Conservation (phyloP, 1,140 invertebrate species). For the Camponotus pennsylvanicus region DNA sequence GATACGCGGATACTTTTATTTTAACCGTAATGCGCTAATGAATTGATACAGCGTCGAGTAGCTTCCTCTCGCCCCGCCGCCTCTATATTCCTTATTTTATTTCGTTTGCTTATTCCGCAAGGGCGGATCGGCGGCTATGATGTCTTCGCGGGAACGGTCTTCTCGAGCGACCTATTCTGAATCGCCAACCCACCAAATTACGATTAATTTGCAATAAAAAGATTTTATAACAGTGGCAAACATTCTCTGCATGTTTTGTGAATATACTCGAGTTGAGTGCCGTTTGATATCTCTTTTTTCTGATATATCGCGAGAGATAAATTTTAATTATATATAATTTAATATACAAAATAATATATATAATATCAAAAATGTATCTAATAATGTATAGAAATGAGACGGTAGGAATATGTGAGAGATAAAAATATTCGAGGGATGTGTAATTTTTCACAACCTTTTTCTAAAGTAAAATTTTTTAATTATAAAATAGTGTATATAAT, state of each 20-base stretch:
- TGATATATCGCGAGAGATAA: not conserved
- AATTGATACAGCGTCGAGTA: slow-evolving; percentile 81
- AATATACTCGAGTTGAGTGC: not conserved
- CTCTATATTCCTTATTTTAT: slow-evolving; percentile 30
- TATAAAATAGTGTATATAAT: not conserved
- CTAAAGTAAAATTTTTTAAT: not conserved
- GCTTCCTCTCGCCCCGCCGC: slow-evolving; percentile 47
- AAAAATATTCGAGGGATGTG: not conserved
- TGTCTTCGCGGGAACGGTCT: slow-evolving; percentile 33
- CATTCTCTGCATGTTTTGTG: not conserved
- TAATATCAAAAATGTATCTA: not conserved
- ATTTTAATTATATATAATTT: slow-evolving; percentile 33
- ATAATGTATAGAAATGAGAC: not conserved
- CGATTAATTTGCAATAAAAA: slow-evolving; percentile 33
- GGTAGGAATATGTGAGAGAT: not conserved
- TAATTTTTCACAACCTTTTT: not conserved
- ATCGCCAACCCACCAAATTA: slow-evolving; percentile 12
- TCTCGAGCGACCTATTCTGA: slow-evolving; percentile 3
- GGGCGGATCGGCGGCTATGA: slow-evolving; percentile 26
- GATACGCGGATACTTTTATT: slow-evolving; percentile 83
- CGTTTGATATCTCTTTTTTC: not conserved
- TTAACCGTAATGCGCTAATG: slow-evolving; percentile 84
- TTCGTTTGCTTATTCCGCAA: slow-evolving; percentile 35
- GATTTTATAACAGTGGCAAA: not conserved
- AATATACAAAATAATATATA: not conserved